Conservation (phyloP, 2,113 vertebrate genomes). For the Choloepus hoffmanni region DNA sequence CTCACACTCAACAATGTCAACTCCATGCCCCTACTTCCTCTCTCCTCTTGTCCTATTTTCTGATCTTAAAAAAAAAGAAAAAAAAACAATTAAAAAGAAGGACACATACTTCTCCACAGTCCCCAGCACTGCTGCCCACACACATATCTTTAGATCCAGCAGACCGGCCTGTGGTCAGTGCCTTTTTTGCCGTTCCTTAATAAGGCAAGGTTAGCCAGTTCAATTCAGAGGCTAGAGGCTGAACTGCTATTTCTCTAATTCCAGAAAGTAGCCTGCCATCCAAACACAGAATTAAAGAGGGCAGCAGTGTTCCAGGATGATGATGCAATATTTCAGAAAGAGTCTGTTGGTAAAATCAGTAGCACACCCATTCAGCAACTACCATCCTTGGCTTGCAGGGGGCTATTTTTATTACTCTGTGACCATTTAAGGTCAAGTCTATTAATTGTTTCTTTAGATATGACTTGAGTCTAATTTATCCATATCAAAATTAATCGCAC, state of each 20-base stretch:
- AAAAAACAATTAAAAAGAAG: background rate
- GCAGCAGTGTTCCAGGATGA: conserved; percentile 45
- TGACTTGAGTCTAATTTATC: conserved; percentile 16
- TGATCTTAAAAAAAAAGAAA: conserved; percentile 18
- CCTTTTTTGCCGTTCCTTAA: conserved; percentile 21
- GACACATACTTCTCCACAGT: background rate
- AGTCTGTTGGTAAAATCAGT: conserved; percentile 54
- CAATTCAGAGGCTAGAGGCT: conserved; percentile 37
- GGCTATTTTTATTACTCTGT: conserved; percentile 52
- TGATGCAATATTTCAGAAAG: conserved; percentile 67
- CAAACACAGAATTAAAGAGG: conserved; percentile 73
- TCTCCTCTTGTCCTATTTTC: background rate
- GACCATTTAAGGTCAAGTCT: conserved; percentile 19
- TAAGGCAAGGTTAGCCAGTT: conserved; percentile 64
- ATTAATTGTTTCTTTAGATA: conserved; percentile 65
- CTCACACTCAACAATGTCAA: background rate
- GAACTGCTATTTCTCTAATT: conserved; percentile 40
- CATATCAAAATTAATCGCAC: conserved; percentile 42
- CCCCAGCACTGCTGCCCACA: conserved; percentile 22
- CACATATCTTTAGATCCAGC: background rate
- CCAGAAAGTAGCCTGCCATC: conserved; percentile 47
- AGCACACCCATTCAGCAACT: conserved; percentile 32
- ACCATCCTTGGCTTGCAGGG: conserved; percentile 45
- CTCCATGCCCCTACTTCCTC: background rate
- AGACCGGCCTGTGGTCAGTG: conserved; percentile 55